These are phyloP conservation scores for Prinia subflava DNA, from an alignment of 2,113 vertebrate genomes.

Conservation along the genomic window DNA sequence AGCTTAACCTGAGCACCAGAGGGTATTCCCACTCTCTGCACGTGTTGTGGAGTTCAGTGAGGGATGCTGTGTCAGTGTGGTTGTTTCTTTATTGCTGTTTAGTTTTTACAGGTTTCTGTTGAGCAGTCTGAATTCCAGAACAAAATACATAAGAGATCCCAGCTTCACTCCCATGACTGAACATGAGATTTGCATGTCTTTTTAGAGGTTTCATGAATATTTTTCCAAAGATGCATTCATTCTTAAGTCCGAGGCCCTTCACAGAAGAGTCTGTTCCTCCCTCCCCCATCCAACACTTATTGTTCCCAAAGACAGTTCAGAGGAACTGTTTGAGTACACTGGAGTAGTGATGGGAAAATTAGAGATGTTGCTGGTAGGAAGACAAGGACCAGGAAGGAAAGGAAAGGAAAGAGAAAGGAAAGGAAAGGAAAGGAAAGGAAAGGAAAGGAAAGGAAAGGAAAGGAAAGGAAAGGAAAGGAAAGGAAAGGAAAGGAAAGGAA, in stretches of 20 bases:
- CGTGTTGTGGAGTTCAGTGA: not conserved
- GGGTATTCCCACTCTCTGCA: not conserved
- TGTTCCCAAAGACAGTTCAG: not conserved
- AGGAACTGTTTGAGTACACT: not conserved
- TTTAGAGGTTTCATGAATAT: constrained; percentile 23
- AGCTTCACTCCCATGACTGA: not conserved
- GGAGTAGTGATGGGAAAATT: not conserved
- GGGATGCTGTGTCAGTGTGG: not conserved
- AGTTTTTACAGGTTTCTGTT: not conserved
- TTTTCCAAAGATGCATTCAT: not conserved
- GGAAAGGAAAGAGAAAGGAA: too few relatives aligned
- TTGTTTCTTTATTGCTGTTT: not conserved
- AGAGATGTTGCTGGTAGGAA: not conserved
- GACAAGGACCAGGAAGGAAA: not conserved
- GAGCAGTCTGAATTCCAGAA: not conserved
- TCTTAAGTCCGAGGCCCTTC: not conserved
- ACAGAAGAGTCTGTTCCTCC: not conserved
- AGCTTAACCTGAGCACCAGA: not conserved
- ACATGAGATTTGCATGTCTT: constrained; percentile 26
- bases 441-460: too few relatives aligned
- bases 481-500: too few relatives aligned
- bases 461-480: too few relatives aligned
- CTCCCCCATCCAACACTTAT: not conserved
- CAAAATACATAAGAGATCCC: not conserved
- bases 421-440: too few relatives aligned